Conservation (phyloP, 2,113 vertebrate species). For the Etheostoma spectabile region DNA sequence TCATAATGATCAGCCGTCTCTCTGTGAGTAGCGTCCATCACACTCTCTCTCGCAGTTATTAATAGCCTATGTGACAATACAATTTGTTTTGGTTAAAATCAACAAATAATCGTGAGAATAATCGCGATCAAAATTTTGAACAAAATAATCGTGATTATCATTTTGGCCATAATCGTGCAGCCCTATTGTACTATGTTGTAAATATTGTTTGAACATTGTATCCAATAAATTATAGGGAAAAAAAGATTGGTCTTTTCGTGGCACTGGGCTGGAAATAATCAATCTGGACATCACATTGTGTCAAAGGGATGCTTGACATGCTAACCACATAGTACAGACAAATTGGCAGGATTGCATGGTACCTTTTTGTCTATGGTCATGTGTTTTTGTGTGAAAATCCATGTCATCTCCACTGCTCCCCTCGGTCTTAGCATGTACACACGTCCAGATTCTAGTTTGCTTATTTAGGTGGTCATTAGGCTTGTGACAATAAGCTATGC, state of each 20-base stretch:
- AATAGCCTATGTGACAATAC: too few species aligned
- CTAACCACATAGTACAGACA: conserved; percentile 46
- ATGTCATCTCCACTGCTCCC: conserved; percentile 30
- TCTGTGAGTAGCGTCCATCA: too few species aligned
- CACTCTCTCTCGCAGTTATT: too few species aligned
- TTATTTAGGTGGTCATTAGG: conserved; percentile 77
- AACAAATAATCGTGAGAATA: too few species aligned
- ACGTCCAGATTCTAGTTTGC: conserved; percentile 69
- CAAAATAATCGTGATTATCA: too few species aligned
- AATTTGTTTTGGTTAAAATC: too few species aligned
- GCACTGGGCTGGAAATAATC: conserved; percentile 48
- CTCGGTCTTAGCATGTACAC: conserved; percentile 61
- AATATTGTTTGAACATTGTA: too few species aligned
- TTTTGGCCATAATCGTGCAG: too few species aligned
- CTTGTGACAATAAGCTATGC: conserved; percentile 79
- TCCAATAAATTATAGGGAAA: too few species aligned
- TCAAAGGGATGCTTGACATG: conserved; percentile 43
- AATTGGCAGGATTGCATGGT: conserved; percentile 23
- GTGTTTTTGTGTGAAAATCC: conserved; percentile 32
- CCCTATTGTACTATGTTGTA: too few species aligned
- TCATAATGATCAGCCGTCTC: too few species aligned
- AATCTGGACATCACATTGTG: conserved; percentile 44
- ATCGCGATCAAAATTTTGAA: too few species aligned
- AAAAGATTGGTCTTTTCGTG: conserved; percentile 1
- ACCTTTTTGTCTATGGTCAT: conserved; percentile 16